Evolutionary conservation across 2,797 vertebrate species (phyloP).

Genomic region (Masticophis lateralis): DNA sequence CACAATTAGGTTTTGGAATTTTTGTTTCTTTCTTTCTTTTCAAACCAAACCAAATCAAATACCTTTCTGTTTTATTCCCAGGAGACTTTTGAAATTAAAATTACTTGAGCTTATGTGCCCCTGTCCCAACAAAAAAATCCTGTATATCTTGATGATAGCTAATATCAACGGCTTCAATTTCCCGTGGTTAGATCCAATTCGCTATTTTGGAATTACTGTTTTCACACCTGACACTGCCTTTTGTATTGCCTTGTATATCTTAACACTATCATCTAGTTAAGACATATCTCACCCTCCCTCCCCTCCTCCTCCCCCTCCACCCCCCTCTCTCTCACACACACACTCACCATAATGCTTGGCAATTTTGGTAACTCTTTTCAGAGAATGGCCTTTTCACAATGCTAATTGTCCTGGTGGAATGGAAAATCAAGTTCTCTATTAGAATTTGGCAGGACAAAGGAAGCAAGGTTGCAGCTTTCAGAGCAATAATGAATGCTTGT

Average conservation of each 20-base stretch:
- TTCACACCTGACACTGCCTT: not conserved
- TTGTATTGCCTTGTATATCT: not conserved
- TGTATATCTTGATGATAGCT: not conserved
- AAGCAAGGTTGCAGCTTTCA: not conserved
- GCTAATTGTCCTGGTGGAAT: constrained; percentile 13
- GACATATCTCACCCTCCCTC: not conserved
- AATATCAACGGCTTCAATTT: not conserved
- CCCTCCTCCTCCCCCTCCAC: not conserved
- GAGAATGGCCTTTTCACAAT: not conserved
- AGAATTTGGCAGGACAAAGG: constrained; percentile 5
- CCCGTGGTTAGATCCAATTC: not conserved
- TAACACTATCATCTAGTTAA: not conserved
- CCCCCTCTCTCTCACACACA: not conserved
- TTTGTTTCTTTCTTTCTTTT: not conserved
- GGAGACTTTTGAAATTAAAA: not conserved
- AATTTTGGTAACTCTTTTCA: not conserved
- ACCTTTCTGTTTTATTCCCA: not conserved
- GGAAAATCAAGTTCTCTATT: not conserved
- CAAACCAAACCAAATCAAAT: not conserved
- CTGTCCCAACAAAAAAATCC: not conserved
- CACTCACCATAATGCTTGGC: not conserved
- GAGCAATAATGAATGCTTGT: constrained; percentile 8
- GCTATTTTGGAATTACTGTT: not conserved
- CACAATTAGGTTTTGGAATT: not conserved
- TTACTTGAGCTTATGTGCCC: not conserved